These are phyloP conservation scores for Oeneis ivallda DNA, from an alignment of 2,888 invertebrate genomes.

Conservation along the genomic window DNA sequence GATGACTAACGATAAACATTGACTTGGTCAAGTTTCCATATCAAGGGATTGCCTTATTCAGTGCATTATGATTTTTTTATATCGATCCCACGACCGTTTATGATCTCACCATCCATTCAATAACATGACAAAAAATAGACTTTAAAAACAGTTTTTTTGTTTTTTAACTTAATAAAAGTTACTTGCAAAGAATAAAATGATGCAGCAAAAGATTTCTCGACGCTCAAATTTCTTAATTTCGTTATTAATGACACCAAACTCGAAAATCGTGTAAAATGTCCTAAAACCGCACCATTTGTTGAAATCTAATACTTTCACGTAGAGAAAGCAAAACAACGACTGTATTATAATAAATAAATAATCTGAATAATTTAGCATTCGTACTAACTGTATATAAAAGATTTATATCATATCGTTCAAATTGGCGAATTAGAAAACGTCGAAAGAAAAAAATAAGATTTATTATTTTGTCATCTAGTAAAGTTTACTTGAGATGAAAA, in stretches of 20 bases:
- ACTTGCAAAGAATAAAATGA: background rate
- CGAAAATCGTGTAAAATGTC: background rate
- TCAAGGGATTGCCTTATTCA: conserved; percentile 30
- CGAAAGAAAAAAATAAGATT: conserved; percentile 16
- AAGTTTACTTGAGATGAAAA: conserved; percentile 10
- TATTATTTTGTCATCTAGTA: conserved; percentile 15
- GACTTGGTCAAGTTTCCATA: conserved; percentile 29
- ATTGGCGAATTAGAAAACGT: conserved; percentile 13
- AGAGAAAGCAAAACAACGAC: conserved; percentile 25
- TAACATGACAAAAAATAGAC: conserved; percentile 13
- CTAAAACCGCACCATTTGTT: conserved; percentile 13
- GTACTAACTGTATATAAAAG: background rate
- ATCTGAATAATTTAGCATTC: conserved; percentile 12
- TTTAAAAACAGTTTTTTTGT: background rate
- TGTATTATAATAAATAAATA: conserved; percentile 3
- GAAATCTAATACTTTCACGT: conserved; percentile 30
- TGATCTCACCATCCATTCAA: conserved; percentile 32
- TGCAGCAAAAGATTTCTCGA: background rate
- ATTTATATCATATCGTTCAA: background rate
- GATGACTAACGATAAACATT: conserved; percentile 22
- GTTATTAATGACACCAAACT: background rate
- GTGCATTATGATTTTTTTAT: conserved; percentile 27
- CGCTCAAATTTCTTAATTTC: background rate
- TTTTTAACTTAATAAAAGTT: background rate
- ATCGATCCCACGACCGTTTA: conserved; percentile 27